These are phyloP conservation scores for Quadroppia sp. DNA, from an alignment of 2,888 invertebrate species.

Conservation along the genomic window DNA sequence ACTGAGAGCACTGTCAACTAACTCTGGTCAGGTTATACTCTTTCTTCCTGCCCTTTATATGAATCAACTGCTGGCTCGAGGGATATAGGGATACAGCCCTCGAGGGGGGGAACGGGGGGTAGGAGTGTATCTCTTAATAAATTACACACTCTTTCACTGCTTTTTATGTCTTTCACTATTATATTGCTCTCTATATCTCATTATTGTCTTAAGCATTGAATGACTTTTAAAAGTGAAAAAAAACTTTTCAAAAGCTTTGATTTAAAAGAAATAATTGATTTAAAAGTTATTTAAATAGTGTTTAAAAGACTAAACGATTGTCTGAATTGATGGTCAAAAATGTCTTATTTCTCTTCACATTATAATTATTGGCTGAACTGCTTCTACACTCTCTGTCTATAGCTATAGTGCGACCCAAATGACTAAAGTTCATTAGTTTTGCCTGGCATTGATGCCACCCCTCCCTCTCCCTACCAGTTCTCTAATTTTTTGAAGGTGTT, in stretches of 20 bases:
- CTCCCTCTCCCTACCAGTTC: constrained; percentile 36
- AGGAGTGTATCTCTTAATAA: constrained; percentile 32
- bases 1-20: constrained; percentile 20
- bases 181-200: not conserved
- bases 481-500: constrained; percentile 36
- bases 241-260: too few relatives aligned
- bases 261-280: too few relatives aligned
- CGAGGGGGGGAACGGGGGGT: not conserved
- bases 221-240: not conserved
- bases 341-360: constrained; percentile 4
- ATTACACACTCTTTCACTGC: constrained; percentile 23
- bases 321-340: not conserved
- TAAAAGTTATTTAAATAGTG: too few relatives aligned
- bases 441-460: constrained; percentile 26
- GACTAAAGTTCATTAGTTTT: constrained; percentile 31
- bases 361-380: constrained; percentile 14
- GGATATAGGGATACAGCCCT: not conserved
- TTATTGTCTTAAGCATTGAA: not conserved
- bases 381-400: constrained; percentile 15
- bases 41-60: constrained; percentile 31
- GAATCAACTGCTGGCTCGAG: constrained; percentile 27
- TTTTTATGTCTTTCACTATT: not conserved
- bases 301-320: too few relatives aligned
- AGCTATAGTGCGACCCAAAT: constrained; percentile 29
- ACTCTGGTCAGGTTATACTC: constrained; percentile 31